Conservation (phyloP, 2,888 invertebrate species). For the Andrena fulva region DNA sequence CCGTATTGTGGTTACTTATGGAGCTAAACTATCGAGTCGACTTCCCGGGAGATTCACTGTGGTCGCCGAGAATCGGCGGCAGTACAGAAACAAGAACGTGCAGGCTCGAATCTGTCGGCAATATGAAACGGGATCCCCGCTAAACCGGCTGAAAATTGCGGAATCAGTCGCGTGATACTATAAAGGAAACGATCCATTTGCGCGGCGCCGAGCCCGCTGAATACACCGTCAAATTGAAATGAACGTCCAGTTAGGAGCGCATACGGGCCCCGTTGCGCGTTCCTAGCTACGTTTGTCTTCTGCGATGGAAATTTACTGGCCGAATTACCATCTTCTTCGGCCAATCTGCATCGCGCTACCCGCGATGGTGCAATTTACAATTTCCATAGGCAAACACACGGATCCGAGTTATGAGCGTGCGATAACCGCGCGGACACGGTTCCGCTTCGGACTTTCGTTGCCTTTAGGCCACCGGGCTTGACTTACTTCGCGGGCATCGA, state of each 20-base stretch:
- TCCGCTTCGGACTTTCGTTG: background rate
- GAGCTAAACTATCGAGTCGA: background rate
- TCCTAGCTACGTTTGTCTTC: conserved; percentile 44
- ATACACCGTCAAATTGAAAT: conserved; percentile 61
- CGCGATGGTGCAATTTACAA: conserved; percentile 55
- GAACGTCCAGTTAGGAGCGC: conserved; percentile 63
- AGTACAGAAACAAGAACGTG: conserved; percentile 1
- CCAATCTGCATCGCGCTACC: conserved; percentile 40
- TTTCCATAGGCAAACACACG: conserved; percentile 49
- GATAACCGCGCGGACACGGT: conserved; percentile 15
- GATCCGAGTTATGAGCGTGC: conserved; percentile 18
- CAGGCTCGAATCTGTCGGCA: conserved; percentile 30
- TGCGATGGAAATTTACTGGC: conserved; percentile 53
- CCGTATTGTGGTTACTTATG: too few species aligned
- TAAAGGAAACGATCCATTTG: conserved; percentile 62
- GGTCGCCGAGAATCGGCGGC: background rate
- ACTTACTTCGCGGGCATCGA: too few species aligned
- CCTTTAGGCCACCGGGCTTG: too few species aligned
- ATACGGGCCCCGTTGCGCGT: conserved; percentile 3
- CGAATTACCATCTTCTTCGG: conserved; percentile 58
- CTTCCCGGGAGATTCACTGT: background rate
- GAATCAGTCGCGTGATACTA: conserved; percentile 48
- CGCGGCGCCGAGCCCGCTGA: conserved; percentile 34
- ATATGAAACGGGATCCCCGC: conserved; percentile 3
- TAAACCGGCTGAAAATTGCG: conserved; percentile 58